These are phyloP conservation scores for Monomorium pharaonis DNA, from an alignment of 1,140 invertebrate genomes.

Conservation along the genomic window DNA sequence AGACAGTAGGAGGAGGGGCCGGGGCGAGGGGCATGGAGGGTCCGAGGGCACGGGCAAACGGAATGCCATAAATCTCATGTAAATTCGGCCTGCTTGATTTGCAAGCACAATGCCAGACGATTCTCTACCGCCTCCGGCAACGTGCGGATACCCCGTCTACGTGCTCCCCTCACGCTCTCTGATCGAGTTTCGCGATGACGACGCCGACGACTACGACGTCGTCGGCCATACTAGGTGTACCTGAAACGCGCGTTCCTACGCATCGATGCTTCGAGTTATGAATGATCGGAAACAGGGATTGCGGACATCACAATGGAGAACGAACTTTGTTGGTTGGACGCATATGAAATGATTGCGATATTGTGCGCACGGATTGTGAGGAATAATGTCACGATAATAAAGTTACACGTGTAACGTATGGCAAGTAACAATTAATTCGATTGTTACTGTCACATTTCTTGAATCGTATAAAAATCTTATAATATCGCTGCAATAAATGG, in stretches of 20 bases:
- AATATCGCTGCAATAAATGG: not conserved
- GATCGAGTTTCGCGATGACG: conserved; percentile 46
- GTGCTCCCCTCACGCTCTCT: conserved; percentile 52
- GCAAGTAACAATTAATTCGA: not conserved
- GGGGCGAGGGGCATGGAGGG: not conserved
- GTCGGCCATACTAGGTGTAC: conserved; percentile 1
- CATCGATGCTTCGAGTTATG: not conserved
- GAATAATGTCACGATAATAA: not conserved
- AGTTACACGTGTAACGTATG: not conserved
- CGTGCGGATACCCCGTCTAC: conserved; percentile 70
- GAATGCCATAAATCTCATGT: conserved; percentile 84
- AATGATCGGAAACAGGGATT: not conserved
- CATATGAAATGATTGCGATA: not conserved
- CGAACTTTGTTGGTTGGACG: not conserved
- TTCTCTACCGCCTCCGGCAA: conserved; percentile 76
- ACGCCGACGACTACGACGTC: not conserved
- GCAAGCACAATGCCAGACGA: conserved; percentile 83
- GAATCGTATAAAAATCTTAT: not conserved
- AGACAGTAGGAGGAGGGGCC: not conserved
- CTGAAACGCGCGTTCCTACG: not conserved
- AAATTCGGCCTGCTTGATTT: conserved; percentile 84
- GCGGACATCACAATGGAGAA: not conserved
- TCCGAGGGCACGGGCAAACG: conserved; percentile 75
- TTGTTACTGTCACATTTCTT: not conserved
- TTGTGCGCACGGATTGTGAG: not conserved